Base-by-base conservation (phyloP, 2,888 invertebrate genomes). In the Chrysolina americana region DNA sequence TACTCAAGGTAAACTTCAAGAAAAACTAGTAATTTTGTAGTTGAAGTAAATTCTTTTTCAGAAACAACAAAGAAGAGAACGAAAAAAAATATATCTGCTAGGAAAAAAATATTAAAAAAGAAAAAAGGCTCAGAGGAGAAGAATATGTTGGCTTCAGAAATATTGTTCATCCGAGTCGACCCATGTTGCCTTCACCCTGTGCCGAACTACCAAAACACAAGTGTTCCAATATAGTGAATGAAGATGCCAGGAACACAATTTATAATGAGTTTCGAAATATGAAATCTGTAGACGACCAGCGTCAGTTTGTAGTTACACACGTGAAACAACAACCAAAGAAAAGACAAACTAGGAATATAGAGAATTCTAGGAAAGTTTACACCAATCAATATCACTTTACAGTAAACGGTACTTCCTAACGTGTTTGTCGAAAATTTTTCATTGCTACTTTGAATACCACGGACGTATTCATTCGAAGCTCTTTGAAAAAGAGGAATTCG, bases 401-500 rank as follows among this genome's bases (percentile, higher is more conserved):
- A 17, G 76, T 80, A 15, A 70, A 79, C 73, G 74, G 76, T 11
- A 65, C 65, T 28, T 74, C 68, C 50, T 53, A n/a, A 23, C 21
- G 11, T 17, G 74, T 74, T 8, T 80, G 79, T 62, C 59, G 81
- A 64, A 71, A 76, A 65, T 79, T 81, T 77, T 81, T 81, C 69
- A 79, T 78, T 71, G 73, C 75, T 10, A 80, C 76, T 3, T 75
- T 79, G 10, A 80, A 81, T 69, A 65, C 77, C 15, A 78, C 77
- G 1, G 79, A 81, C 65, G 79, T 74, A 56, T 80, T 82, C 70
- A 78, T 82, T 68, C 69, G 77, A 63, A 80, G 79, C 70, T 74
- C 77, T 66, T 74, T n/a, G n/a, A 79, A 65, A 74, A 80, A 63
- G 80, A 81, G 75, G 63, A 71, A 68, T 56, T 41, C 69, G 53